These are phyloP conservation scores for Xiphydria camelus DNA, from an alignment of 2,888 invertebrate species.

Conservation along the genomic window DNA sequence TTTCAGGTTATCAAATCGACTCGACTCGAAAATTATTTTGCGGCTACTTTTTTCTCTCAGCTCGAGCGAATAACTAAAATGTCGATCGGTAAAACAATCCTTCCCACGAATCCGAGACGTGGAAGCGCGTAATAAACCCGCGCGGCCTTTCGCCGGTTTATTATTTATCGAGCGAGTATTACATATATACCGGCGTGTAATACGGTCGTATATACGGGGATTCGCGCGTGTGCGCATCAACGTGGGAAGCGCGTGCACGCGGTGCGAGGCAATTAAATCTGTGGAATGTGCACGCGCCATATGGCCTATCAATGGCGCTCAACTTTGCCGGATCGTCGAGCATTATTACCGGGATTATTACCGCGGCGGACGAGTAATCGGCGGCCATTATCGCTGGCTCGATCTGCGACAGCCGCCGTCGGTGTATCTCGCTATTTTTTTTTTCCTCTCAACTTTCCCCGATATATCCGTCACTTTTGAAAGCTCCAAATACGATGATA, in stretches of 20 bases:
- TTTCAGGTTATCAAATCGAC: too few species aligned
- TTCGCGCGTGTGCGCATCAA: neutral
- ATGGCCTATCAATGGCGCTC: constrained; percentile 25
- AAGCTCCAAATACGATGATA: too few species aligned
- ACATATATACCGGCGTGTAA: too few species aligned
- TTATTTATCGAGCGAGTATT: constrained; percentile 18
- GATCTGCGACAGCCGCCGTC: too few species aligned
- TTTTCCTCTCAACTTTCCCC: too few species aligned
- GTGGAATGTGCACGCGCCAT: constrained; percentile 26
- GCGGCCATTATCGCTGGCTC: constrained; percentile 7
- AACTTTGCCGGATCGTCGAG: neutral
- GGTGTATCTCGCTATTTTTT: too few species aligned
- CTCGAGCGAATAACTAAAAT: constrained; percentile 23
- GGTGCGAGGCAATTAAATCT: constrained; percentile 30
- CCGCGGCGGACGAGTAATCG: constrained; percentile 3
- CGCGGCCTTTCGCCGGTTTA: constrained; percentile 8
- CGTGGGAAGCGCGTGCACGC: constrained; percentile 4
- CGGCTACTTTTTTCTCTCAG: too few species aligned
- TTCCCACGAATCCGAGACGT: constrained; percentile 11
- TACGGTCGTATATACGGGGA: too few species aligned
- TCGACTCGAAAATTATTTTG: too few species aligned
- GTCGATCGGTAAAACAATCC: constrained; percentile 22
- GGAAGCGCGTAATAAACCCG: constrained; percentile 18
- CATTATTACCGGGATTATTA: constrained; percentile 1
- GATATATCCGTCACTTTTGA: too few species aligned